Evolutionary conservation across 23 tunicate species (phyloP).

Genomic region (Oikopleura dioica): DNA sequence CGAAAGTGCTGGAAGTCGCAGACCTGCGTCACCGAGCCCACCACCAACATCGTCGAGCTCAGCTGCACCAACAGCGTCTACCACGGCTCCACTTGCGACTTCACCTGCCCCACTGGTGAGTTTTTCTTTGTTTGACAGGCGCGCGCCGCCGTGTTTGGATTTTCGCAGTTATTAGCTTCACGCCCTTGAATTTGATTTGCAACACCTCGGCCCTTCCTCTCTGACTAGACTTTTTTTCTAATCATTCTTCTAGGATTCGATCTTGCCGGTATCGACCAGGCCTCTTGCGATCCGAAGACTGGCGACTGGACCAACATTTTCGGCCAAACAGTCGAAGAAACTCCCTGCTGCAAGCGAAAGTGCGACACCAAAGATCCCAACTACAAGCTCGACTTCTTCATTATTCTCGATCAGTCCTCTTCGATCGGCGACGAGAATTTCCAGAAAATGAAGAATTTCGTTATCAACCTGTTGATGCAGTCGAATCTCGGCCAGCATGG

Average conservation of each 20-base stretch:
- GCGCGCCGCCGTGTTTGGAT: too few relatives aligned
- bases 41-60: not conserved
- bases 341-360: slow-evolving; percentile 3
- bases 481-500: slow-evolving; percentile 15
- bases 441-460: slow-evolving; percentile 2
- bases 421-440: slow-evolving; percentile 8
- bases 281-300: slow-evolving; percentile 3
- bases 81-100: slow-evolving; percentile 4
- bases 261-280: slow-evolving; percentile 13
- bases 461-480: not conserved
- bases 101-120: slow-evolving; percentile 4
- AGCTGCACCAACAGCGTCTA: not conserved
- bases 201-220: too few relatives aligned
- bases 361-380: slow-evolving; percentile 13
- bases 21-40: not conserved
- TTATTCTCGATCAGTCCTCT: slow-evolving; percentile 9
- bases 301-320: not conserved
- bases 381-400: slow-evolving; percentile 7
- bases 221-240: too few relatives aligned
- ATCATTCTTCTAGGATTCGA: too few relatives aligned
- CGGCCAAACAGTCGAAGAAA: not conserved
- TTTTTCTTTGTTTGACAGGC: too few relatives aligned
- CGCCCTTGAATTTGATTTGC: too few relatives aligned
- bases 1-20: not conserved
- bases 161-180: too few relatives aligned